These are phyloP conservation scores for Dendrolimus kikuchii DNA, from an alignment of 1,140 invertebrate species.

Conservation along the genomic window DNA sequence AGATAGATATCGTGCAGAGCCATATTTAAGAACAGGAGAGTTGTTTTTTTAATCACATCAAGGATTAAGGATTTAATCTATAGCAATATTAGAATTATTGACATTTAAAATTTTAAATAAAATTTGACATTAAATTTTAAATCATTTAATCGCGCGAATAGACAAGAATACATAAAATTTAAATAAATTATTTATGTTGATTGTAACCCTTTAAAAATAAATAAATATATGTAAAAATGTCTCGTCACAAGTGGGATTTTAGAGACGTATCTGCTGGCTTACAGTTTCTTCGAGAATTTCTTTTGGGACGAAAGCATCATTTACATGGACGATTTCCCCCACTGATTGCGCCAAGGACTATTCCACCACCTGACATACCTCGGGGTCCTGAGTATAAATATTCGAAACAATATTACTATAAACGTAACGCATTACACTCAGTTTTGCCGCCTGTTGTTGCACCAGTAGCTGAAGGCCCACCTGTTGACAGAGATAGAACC, in stretches of 20 bases:
- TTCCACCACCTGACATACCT: constrained; percentile 41
- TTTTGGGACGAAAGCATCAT: constrained; percentile 45
- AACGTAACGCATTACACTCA: constrained; percentile 34
- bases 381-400: constrained; percentile 39
- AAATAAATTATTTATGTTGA: no score
- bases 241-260: constrained; percentile 20
- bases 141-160: no score
- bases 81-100: no score
- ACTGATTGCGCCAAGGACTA: constrained; percentile 34
- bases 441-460: constrained; percentile 47
- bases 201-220: not conserved
- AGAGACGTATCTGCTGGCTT: constrained; percentile 38
- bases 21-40: no score
- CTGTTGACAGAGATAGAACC: constrained; percentile 16
- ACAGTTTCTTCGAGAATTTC: constrained; percentile 37
- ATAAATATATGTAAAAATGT: constrained; percentile 9
- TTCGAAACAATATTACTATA: constrained; percentile 37
- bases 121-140: no score
- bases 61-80: no score
- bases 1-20: no score
- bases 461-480: constrained; percentile 38
- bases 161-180: no score
- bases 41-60: no score
- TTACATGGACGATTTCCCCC: constrained; percentile 40
- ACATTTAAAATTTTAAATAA: no score